These are phyloP conservation scores for Dromius quadrimaculatus DNA, from an alignment of 2,888 invertebrate genomes.

Conservation along the genomic window DNA sequence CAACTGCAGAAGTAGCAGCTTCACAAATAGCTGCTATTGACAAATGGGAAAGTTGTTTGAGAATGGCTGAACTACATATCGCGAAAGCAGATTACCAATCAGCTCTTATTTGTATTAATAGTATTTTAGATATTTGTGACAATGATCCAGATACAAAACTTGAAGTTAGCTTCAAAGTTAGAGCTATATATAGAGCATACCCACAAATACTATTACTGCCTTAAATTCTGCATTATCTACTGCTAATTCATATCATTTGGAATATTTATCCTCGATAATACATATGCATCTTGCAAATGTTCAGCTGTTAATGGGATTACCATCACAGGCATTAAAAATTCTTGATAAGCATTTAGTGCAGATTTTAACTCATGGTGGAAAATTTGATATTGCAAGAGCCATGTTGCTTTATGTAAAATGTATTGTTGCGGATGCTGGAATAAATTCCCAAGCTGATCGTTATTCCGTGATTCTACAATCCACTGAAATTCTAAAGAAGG, in stretches of 20 bases:
- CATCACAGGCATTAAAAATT: slow-evolving; percentile 79
- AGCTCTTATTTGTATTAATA: slow-evolving; percentile 63
- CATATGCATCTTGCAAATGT: slow-evolving; percentile 85
- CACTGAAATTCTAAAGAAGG: slow-evolving; percentile 74
- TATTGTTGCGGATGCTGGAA: slow-evolving; percentile 75
- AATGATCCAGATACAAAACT: slow-evolving; percentile 70
- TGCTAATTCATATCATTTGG: slow-evolving; percentile 80
- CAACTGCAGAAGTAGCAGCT: slow-evolving; percentile 77
- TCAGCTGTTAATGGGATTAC: slow-evolving; percentile 80
- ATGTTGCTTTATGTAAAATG: slow-evolving; percentile 84
- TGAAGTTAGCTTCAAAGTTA: slow-evolving; percentile 71
- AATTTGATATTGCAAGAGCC: slow-evolving; percentile 84
- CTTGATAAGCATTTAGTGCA: slow-evolving; percentile 78
- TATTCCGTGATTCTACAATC: slow-evolving; percentile 70
- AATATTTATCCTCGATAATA: slow-evolving; percentile 79
- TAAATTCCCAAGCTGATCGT: slow-evolving; percentile 66
- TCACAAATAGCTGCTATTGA: slow-evolving; percentile 77
- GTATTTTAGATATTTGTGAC: slow-evolving; percentile 68
- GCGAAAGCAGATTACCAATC: slow-evolving; percentile 64
- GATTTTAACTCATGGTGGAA: slow-evolving; percentile 84
- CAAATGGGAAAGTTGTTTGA: slow-evolving; percentile 75
- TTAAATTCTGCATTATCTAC: slow-evolving; percentile 80
- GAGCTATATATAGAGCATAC: slow-evolving; percentile 71
- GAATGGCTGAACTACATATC: slow-evolving; percentile 64
- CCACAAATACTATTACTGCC: slow-evolving; percentile 68